Conservation (phyloP, 2,888 invertebrate genomes). For the Chloroclysta siterata region DNA sequence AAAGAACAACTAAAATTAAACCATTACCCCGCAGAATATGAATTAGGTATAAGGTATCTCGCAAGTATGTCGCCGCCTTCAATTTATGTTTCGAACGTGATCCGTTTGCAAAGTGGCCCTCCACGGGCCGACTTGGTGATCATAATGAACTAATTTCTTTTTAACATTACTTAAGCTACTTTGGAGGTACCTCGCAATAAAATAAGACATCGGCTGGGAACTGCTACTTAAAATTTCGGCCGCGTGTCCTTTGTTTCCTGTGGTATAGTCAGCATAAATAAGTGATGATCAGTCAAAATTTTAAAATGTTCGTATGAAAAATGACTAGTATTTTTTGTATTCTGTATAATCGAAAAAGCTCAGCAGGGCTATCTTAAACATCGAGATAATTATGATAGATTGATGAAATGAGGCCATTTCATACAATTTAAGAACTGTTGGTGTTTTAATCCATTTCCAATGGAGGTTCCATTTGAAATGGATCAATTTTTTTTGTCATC, state of each 20-base stretch:
- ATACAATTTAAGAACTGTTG: no score
- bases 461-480: no score
- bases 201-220: neutral
- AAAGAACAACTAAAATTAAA: slow-evolving; percentile 22
- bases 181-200: neutral
- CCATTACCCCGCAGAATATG: slow-evolving; percentile 26
- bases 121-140: slow-evolving; percentile 6
- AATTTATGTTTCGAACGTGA: slow-evolving; percentile 47
- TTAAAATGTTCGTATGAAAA: no score
- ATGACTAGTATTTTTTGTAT: no score
- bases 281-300: no score
- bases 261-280: no score
- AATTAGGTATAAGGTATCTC: slow-evolving; percentile 22
- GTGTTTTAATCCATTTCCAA: no score
- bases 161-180: neutral
- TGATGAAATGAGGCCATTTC: no score
- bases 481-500: no score
- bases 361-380: no score
- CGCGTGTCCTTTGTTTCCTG: neutral
- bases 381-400: no score
- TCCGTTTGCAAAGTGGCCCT: slow-evolving; percentile 40
- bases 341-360: no score
- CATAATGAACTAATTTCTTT: slow-evolving; percentile 29
- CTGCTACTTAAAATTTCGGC: neutral
- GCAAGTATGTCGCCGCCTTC: slow-evolving; percentile 24